phyloP scores from a whole-genome alignment of 2,888 invertebrate genomes.

The Geotrupes spiniger region DNA sequence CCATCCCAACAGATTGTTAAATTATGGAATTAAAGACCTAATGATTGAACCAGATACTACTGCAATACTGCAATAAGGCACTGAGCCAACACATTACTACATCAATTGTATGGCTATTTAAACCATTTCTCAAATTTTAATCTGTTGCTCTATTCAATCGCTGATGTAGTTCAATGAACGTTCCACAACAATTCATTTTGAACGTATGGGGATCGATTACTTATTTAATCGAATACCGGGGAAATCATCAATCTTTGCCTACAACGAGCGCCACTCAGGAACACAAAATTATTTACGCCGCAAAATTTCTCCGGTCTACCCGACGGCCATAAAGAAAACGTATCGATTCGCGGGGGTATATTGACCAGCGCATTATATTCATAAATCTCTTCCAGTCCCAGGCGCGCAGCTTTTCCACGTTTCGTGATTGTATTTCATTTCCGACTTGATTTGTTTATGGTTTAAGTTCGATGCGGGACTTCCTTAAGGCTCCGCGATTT shows the following conservation, averaged over 20 bases:
- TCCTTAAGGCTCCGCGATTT: background rate
- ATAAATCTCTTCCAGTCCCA: slow-evolving; percentile 3
- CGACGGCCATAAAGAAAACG: slow-evolving; percentile 1
- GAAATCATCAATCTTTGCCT: slow-evolving; percentile 4
- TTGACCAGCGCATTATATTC: slow-evolving; percentile 4
- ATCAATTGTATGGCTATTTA: too few species aligned
- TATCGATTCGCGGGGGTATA: slow-evolving; percentile 1
- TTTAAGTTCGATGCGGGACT: slow-evolving; percentile 4
- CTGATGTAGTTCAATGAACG: too few species aligned
- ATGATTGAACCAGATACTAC: too few species aligned
- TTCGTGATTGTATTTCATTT: slow-evolving; percentile 4
- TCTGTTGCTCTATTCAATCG: too few species aligned
- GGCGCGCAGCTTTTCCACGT: slow-evolving; percentile 2
- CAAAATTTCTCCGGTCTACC: background rate
- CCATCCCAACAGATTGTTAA: too few species aligned
- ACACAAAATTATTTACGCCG: slow-evolving; percentile 3
- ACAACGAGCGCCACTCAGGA: background rate
- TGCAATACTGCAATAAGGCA: too few species aligned
- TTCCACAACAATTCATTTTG: too few species aligned
- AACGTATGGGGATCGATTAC: too few species aligned
- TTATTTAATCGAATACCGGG: background rate
- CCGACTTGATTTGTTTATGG: slow-evolving; percentile 6
- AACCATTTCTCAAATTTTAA: too few species aligned
- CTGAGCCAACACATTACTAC: too few species aligned
- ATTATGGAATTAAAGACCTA: too few species aligned